phyloP scores from a whole-genome alignment of 1,140 invertebrate genomes.

The Bombus pascuorum region DNA sequence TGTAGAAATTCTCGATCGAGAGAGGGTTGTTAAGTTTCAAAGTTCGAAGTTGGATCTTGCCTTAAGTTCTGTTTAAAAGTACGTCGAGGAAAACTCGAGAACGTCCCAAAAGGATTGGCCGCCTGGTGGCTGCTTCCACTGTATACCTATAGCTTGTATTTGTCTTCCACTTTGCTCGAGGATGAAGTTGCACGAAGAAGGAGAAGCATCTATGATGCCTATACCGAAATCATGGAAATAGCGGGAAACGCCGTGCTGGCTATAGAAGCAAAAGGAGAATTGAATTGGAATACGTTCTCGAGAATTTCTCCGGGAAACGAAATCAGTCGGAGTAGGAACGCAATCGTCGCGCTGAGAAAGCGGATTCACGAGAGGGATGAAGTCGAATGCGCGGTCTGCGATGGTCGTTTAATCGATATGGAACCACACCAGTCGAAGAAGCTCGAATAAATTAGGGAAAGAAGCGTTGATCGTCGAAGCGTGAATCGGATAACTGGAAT shows the following conservation, averaged over 20 bases:
- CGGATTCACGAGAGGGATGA: background rate
- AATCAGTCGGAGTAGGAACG: background rate
- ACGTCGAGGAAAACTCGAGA: background rate
- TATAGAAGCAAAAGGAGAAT: background rate
- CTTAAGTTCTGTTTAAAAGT: background rate
- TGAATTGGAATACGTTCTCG: background rate
- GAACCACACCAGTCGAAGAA: background rate
- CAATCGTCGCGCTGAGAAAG: background rate
- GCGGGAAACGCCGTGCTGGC: background rate
- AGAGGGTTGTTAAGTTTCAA: background rate
- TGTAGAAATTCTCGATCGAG: background rate
- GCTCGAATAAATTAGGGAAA: background rate
- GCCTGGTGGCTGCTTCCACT: background rate
- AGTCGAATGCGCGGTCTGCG: background rate
- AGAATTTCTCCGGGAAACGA: background rate
- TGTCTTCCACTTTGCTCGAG: background rate
- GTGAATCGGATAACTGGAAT: background rate
- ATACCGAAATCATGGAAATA: background rate
- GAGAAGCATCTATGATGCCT: background rate
- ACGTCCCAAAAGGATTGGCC: background rate
- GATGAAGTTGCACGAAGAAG: background rate
- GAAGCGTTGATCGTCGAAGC: background rate
- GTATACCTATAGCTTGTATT: background rate
- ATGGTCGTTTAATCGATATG: constrained; percentile 9
- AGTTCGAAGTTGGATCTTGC: background rate